These are phyloP conservation scores for Sturmia bella DNA, from an alignment of 2,888 invertebrate species.

Conservation along the genomic window DNA sequence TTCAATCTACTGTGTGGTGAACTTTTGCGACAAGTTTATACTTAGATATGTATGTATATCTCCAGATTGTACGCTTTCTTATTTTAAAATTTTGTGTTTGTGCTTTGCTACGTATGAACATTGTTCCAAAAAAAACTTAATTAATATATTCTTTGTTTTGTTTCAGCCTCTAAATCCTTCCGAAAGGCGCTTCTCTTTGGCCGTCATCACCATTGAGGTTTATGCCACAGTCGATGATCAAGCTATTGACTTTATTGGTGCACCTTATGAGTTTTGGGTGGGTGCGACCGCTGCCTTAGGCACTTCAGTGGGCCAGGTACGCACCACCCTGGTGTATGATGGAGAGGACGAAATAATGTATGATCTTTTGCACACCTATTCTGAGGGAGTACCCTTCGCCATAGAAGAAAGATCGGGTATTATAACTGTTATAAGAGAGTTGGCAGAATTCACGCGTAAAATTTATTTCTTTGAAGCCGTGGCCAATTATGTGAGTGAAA, in stretches of 20 bases:
- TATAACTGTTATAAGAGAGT: conserved; percentile 90
- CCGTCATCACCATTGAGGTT: conserved; percentile 92
- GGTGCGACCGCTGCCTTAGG: conserved; percentile 92
- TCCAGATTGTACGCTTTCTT: too few relatives aligned
- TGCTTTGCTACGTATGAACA: too few relatives aligned
- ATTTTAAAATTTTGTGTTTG: too few relatives aligned
- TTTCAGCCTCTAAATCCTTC: conserved; percentile 89
- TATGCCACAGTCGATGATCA: conserved; percentile 83
- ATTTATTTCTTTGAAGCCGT: conserved; percentile 92
- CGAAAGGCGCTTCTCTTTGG: conserved; percentile 90
- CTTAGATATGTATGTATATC: too few relatives aligned
- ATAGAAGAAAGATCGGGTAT: conserved; percentile 94
- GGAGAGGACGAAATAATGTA: conserved; percentile 86
- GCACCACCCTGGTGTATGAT: conserved; percentile 88
- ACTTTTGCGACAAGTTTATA: too few relatives aligned
- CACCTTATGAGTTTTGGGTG: conserved; percentile 95
- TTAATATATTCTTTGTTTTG: not conserved
- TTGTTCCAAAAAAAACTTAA: not conserved
- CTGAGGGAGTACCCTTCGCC: conserved; percentile 96
- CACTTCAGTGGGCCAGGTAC: conserved; percentile 92
- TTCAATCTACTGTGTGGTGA: too few relatives aligned
- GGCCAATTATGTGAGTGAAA: conserved; percentile 83
- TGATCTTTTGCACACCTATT: conserved; percentile 91
- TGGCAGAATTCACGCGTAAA: conserved; percentile 86
- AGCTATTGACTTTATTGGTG: conserved; percentile 90